Evolutionary conservation across 2,888 invertebrate species (phyloP).

Genomic region (Cryptocephalus primarius): DNA sequence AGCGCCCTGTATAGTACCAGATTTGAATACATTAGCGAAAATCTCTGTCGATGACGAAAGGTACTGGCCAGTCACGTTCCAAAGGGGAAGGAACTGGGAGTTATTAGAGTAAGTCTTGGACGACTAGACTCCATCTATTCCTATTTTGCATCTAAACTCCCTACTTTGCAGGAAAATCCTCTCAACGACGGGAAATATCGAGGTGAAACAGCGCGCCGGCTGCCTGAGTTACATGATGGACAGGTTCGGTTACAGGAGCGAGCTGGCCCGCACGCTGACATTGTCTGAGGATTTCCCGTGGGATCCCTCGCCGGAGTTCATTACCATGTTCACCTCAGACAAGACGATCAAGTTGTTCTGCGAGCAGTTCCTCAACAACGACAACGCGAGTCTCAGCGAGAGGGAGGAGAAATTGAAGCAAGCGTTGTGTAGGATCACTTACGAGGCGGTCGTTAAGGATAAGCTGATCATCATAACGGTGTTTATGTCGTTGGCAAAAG

Average conservation of each 20-base stretch:
- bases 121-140: slow-evolving; percentile 1
- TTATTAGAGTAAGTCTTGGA: slow-evolving; percentile 63
- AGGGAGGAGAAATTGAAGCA: slow-evolving; percentile 47
- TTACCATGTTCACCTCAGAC: slow-evolving; percentile 67
- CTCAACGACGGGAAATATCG: slow-evolving; percentile 57
- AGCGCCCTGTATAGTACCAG: slow-evolving; percentile 82
- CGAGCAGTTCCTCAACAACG: slow-evolving; percentile 47
- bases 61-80: slow-evolving; percentile 85
- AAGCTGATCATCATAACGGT: slow-evolving; percentile 64
- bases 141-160: background rate
- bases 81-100: slow-evolving; percentile 73
- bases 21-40: slow-evolving; percentile 59
- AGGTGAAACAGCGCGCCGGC: slow-evolving; percentile 83
- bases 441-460: slow-evolving; percentile 73
- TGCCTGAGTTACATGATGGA: slow-evolving; percentile 80
- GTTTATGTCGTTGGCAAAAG: slow-evolving; percentile 59
- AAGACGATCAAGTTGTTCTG: slow-evolving; percentile 59
- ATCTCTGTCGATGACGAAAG: slow-evolving; percentile 72
- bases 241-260: slow-evolving; percentile 67
- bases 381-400: slow-evolving; percentile 3
- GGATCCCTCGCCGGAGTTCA: slow-evolving; percentile 53
- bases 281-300: slow-evolving; percentile 59
- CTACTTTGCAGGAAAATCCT: slow-evolving; percentile 48
- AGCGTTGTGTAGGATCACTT: slow-evolving; percentile 55
- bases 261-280: slow-evolving; percentile 70